phyloP scores from a whole-genome alignment of 2,888 invertebrate genomes.

The Tryphoninae sp. region DNA sequence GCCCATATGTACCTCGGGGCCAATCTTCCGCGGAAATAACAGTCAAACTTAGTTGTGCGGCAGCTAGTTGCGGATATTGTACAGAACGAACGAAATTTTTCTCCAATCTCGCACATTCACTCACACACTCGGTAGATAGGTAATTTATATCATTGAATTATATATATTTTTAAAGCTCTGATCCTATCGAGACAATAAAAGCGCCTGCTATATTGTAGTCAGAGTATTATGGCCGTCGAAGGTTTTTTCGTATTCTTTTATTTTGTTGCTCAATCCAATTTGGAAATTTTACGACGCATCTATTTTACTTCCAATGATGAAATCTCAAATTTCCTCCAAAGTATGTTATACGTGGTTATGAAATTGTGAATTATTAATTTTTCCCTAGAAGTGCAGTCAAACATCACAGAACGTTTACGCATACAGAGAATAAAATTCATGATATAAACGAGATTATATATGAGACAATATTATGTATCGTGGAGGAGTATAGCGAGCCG shows the following conservation, averaged over 20 bases:
- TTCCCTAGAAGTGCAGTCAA: constrained; percentile 62
- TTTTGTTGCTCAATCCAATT: not conserved
- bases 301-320: not conserved
- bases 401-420: constrained; percentile 47
- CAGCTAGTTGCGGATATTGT: constrained; percentile 15
- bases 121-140: constrained; percentile 11
- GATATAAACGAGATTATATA: not conserved
- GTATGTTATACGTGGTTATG: not conserved
- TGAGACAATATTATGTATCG: not conserved
- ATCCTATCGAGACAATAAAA: constrained; percentile 42
- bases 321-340: constrained; percentile 11
- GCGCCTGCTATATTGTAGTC: not conserved
- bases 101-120: constrained; percentile 1
- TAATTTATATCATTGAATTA: constrained; percentile 22
- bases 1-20: not conserved
- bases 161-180: constrained; percentile 11
- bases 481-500: constrained; percentile 1
- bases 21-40: constrained; percentile 8
- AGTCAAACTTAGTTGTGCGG: not conserved
- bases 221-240: not conserved
- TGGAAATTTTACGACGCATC: not conserved
- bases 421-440: constrained; percentile 32
- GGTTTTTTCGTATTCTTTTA: not conserved
- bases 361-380: constrained; percentile 19
- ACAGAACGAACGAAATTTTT: constrained; percentile 11